Percentiles rank a stretch among this genome's conserved stretches.
phyloP scores from a whole-genome alignment of 2,888 invertebrate species.

The Lycaena phlaeas region DNA sequence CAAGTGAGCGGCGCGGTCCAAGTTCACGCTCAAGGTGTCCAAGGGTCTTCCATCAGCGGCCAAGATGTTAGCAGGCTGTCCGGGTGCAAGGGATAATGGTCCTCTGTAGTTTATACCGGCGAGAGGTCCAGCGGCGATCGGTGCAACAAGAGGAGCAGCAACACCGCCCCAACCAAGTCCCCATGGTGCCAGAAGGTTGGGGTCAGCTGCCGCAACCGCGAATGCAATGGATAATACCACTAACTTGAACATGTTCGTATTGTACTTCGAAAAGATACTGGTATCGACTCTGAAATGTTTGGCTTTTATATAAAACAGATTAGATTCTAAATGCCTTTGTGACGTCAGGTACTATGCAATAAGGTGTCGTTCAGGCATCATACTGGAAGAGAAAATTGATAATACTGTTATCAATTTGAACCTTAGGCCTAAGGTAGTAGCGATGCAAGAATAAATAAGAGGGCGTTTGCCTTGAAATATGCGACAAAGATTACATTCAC shows the following conservation, averaged over 20 bases:
- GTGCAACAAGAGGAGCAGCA: conserved; percentile 18
- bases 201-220: conserved; percentile 69
- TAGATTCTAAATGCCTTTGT: conserved; percentile 45
- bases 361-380: conserved; percentile 24
- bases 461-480: conserved; percentile 46
- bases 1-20: conserved; percentile 53
- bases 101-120: conserved; percentile 38
- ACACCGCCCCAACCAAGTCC: conserved; percentile 11
- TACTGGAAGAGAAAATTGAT: conserved; percentile 22
- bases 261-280: conserved; percentile 47
- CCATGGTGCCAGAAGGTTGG: conserved; percentile 31
- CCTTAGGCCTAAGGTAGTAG: conserved; percentile 14
- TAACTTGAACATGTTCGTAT: conserved; percentile 71
- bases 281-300: conserved; percentile 36
- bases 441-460: conserved; percentile 38
- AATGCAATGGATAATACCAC: conserved; percentile 77
- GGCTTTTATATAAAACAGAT: conserved; percentile 25
- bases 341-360: conserved; percentile 24
- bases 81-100: conserved; percentile 54
- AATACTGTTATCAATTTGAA: conserved; percentile 18
- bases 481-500: conserved; percentile 51
- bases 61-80: conserved; percentile 44
- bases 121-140: conserved; percentile 33
- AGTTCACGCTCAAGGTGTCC: conserved; percentile 55
- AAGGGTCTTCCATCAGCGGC: conserved; percentile 55